phyloP scores from a whole-genome alignment of 2,888 invertebrate species.

The Ectobius pallidus region DNA sequence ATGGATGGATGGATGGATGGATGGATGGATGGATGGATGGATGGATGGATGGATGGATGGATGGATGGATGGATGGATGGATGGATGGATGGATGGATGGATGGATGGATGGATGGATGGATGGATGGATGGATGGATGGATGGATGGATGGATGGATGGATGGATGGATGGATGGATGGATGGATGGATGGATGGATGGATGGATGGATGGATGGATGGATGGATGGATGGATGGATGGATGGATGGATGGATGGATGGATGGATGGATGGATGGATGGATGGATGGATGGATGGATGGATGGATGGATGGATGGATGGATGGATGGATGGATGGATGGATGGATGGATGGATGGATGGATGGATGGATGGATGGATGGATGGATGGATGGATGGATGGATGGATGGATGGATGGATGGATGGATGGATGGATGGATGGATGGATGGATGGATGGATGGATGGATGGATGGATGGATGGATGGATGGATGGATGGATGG shows the following conservation, averaged over 20 bases:
- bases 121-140: not conserved
- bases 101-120: not conserved
- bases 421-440: not conserved
- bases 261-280: not conserved
- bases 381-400: not conserved
- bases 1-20: not conserved
- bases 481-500: not conserved
- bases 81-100: not conserved
- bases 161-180: not conserved
- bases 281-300: not conserved
- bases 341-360: not conserved
- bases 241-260: not conserved
- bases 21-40: not conserved
- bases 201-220: not conserved
- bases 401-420: not conserved
- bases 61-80: not conserved
- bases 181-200: not conserved
- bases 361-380: not conserved
- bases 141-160: not conserved
- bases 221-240: not conserved
- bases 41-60: not conserved
- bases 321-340: not conserved
- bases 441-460: not conserved
- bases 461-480: not conserved
- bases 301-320: not conserved